Evolutionary conservation across 37 sponge, comb jelly and placozoan genomes (phyloP).

Genomic region (Spongilla lacustris): DNA sequence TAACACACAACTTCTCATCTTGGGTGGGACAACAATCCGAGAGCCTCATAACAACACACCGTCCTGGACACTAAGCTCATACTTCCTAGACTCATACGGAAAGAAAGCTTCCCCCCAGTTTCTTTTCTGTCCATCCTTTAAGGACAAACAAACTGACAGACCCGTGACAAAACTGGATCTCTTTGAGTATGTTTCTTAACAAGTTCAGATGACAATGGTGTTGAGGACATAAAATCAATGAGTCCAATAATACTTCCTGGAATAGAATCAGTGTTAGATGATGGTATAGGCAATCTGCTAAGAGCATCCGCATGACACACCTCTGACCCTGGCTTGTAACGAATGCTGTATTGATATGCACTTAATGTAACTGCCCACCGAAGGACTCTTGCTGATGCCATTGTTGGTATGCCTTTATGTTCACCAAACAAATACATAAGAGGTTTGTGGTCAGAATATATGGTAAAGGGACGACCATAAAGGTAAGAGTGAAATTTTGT

Average conservation of each 20-base stretch:
- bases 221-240: background rate
- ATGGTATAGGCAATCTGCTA: conserved; percentile 9
- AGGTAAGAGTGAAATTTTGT: conserved; percentile 3
- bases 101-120: background rate
- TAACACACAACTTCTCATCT: background rate
- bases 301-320: background rate
- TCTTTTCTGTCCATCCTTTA: conserved; percentile 2
- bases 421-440: background rate
- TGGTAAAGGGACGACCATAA: background rate
- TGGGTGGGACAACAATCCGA: conserved; percentile 7
- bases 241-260: background rate
- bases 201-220: background rate
- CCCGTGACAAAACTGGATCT: conserved; percentile 4
- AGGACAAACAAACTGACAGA: background rate
- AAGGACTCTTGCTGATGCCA: conserved; percentile 17
- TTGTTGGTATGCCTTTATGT: background rate
- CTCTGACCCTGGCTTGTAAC: conserved; percentile 9
- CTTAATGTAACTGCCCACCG: conserved; percentile 2
- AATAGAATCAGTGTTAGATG: background rate
- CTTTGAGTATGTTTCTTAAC: background rate
- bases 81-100: background rate
- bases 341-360: conserved; percentile 10
- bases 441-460: conserved; percentile 9
- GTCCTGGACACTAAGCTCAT: background rate
- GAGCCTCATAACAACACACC: background rate